Evolutionary conservation across 2,113 vertebrate genomes (phyloP), one percentile per base, ranked within the genome.

Genomic region (Chinchilla lanigera): DNA sequence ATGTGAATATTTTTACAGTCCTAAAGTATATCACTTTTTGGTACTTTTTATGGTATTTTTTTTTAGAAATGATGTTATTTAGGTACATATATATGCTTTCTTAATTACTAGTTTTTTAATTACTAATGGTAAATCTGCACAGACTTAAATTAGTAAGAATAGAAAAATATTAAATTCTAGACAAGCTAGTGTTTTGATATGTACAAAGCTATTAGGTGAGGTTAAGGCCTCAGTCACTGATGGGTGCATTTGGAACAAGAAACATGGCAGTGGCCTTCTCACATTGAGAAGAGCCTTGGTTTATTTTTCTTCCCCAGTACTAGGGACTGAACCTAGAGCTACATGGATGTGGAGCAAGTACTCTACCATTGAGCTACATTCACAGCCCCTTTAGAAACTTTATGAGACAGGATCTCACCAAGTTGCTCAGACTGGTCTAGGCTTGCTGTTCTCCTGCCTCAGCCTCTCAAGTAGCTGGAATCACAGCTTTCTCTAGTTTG

Each of bases 141-240:
- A 20, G 28, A 33, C 56, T 77, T 87, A 69, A 96, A 54, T 87
- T 83, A 77, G 10, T 85, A 92, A 96, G 47, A 93, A 93, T 69
- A 94, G 47, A 58, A 69, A 83, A 88, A 50, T 85, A 47, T 13
- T 61, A 91, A 61, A 41, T 44, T 5, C 58, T 56, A 82, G 73
- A n/a, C 13, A 71, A 41, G 10, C 75, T 78, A 60, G 47, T 38
- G 87, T 92, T 88, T 81, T 81, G 35, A 30, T 73, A 41, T 35
- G 17, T 69, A n/a, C 26, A 80, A 69, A 85, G 69, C 52, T 86
- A 14, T 14, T 41, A 26, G 52, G 50, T 47, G 44, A 93, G 28
- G 77, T 95, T 96, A 84, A 95, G 84, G 41, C 10, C 58, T 61
- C 86, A 69, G 75, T 67, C 6, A 73, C 47, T 83, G 75, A 84